Evolutionary conservation across 2,888 invertebrate genomes (phyloP), one percentile per base, ranked within the genome.

Genomic region (Schizotus pectinicornis): DNA sequence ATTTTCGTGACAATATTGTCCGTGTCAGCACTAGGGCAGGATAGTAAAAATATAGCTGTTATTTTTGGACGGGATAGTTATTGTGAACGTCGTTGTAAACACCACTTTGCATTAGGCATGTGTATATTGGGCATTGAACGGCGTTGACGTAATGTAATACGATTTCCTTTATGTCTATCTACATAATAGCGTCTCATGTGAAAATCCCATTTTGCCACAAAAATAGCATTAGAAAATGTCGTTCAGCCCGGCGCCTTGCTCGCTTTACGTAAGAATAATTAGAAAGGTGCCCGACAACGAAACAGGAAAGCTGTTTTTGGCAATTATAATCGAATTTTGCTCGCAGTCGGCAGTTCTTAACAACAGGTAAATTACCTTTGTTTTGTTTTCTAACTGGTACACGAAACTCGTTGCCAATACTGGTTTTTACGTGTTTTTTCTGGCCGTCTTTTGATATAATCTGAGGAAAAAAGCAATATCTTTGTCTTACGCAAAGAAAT

Each of bases 151-250:
- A 49, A 56, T 38, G 56, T 56, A 56, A 56, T 46, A 37, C 37
- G 49, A 56, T 56, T 49, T 46, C 36, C 37, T 56, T 55, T 55
- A 48, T 48, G 14, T 48, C 41, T n/a, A n/a, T 38, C 41, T 48
- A 31, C 35, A 42, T 48, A 55, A 54, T 54, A 31, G 14, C 43
- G 14, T 41, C 34, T 47, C 49, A 36, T 41, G 56, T 43, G 56
- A 42, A 56, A 48, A 36, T 56, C 38, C 56, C 49, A 43, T 56
- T 50, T 42, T 43, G 37, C 13, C 14, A 32, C 38, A 49, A 56
- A 56, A 56, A 50, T 50, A 50, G 43, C 49, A 45, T 52, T 51
- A 48, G 55, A 56, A 49, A 56, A 56, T 49, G 36, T 39, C 39
- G 47, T 48, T 47, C 9, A 6, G 9, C 2, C 36, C 11, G 22